These are phyloP conservation scores for Lerema accius DNA, from an alignment of 1,140 invertebrate genomes.

Conservation along the genomic window DNA sequence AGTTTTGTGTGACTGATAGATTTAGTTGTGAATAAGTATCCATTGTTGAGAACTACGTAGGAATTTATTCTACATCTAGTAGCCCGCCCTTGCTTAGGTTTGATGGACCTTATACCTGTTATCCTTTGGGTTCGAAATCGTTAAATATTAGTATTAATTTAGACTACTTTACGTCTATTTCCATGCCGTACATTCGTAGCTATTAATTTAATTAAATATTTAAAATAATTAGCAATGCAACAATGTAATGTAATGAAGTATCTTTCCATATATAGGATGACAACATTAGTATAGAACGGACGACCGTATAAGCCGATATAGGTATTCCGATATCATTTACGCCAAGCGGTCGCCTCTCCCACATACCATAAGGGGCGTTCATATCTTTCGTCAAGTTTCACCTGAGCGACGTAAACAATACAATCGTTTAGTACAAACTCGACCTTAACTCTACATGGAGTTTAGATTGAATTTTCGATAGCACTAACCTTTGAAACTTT, in stretches of 20 bases:
- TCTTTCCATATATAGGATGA: not conserved
- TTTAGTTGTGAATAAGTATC: too few relatives aligned
- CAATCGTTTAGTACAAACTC: conserved; percentile 14
- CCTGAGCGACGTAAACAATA: conserved; percentile 53
- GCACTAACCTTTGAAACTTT: not conserved
- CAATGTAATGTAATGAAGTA: not conserved
- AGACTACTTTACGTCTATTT: too few relatives aligned
- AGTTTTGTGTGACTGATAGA: too few relatives aligned
- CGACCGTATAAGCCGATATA: conserved; percentile 27
- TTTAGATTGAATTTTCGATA: conserved; percentile 10
- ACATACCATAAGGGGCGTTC: conserved; percentile 57
- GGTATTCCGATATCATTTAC: conserved; percentile 29
- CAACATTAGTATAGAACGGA: conserved; percentile 25
- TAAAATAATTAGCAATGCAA: not conserved
- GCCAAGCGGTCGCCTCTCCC: conserved; percentile 34
- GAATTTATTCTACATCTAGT: too few relatives aligned
- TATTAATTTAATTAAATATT: not conserved
- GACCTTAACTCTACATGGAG: conserved; percentile 11
- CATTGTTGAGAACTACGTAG: too few relatives aligned
- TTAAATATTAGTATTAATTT: too few relatives aligned
- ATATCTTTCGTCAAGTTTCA: conserved; percentile 55
- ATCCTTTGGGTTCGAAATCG: too few relatives aligned
- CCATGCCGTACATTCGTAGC: too few relatives aligned
- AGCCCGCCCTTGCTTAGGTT: too few relatives aligned
- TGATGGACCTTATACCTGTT: too few relatives aligned